These are phyloP conservation scores for Budorcas taxicolor DNA, from an alignment of 2,113 vertebrate species.

Conservation along the genomic window DNA sequence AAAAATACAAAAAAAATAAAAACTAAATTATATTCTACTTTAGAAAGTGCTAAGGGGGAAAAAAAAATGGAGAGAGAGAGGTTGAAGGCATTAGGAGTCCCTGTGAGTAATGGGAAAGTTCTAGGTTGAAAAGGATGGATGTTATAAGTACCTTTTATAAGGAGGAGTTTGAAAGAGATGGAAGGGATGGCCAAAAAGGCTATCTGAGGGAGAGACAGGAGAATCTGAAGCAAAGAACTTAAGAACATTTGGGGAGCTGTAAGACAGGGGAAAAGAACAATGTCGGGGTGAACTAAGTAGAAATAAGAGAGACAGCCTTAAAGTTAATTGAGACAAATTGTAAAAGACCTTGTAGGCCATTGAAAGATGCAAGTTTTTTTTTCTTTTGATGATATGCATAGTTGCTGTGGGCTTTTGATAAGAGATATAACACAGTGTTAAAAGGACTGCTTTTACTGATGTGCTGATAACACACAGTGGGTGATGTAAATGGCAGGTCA, in stretches of 20 bases:
- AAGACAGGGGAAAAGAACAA: not conserved
- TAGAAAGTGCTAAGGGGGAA: not conserved
- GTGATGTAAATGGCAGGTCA: not conserved
- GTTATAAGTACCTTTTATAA: not conserved
- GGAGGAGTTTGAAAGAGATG: not conserved
- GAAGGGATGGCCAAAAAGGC: not conserved
- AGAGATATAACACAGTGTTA: not conserved
- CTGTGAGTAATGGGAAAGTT: not conserved
- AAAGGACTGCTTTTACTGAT: not conserved
- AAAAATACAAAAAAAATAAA: not conserved
- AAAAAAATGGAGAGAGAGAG: not conserved
- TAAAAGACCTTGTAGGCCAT: not conserved
- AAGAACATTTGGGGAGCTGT: not conserved
- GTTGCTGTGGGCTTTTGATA: not conserved
- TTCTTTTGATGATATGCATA: not conserved
- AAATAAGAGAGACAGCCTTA: not conserved
- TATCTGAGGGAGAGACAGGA: not conserved
- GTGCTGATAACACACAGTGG: not conserved
- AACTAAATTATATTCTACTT: not conserved
- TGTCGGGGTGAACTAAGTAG: not conserved
- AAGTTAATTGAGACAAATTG: not conserved
- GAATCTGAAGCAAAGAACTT: not conserved
- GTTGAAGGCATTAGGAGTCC: not conserved
- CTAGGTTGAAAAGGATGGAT: not conserved
- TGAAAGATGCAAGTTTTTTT: not conserved